Evolutionary conservation across 2,113 vertebrate species (phyloP), one percentile per base, ranked within the genome.

Genomic region (Carlito syrichta): DNA sequence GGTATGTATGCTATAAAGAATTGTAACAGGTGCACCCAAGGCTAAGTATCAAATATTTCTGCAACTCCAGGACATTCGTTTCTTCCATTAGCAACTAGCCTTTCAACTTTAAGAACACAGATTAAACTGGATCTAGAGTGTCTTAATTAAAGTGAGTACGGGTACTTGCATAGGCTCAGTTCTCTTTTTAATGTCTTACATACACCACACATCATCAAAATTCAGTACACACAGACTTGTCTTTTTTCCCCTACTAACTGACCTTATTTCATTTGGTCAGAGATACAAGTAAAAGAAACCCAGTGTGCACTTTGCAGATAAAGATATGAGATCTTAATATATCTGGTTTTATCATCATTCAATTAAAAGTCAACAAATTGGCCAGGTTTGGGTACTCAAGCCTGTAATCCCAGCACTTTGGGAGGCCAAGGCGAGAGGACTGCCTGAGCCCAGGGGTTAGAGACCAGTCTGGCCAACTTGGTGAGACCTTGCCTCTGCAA

Each of bases 91-190:
- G 98, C 86, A 89, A 95, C 92, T 78, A 95, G 95, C 76, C 97
- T 98, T 98, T 98, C 97, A 98, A 98, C 96, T 95, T 91, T 96
- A 98, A 98, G 98, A 97, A 92, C 94, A 82, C 89, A 0, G 88
- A 97, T 96, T 98, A 98, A 98, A 98, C 91, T 93, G 98, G 97
- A 98, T 98, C 96, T 96, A 98, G 96, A 97, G 76, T 91, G 94
- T 95, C 97, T 98, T 98, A 98, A 98, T 98, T 98, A 97, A 98
- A 99, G 98, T 85, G 97, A 98, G 95, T 60, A 83, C 89, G 97
- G 97, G 89, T 95, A 97, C 63, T 97, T 98, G 71, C 87, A 95
- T 96, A 1, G 71, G 0, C 88, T 98, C 94, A 95, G 86, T 81
- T 97, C 78, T 96, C 89, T 95, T 96, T 93, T 89, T 96, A 97